Base-by-base conservation (phyloP, 2,113 vertebrate species). In the Irena cyanogastra region DNA sequence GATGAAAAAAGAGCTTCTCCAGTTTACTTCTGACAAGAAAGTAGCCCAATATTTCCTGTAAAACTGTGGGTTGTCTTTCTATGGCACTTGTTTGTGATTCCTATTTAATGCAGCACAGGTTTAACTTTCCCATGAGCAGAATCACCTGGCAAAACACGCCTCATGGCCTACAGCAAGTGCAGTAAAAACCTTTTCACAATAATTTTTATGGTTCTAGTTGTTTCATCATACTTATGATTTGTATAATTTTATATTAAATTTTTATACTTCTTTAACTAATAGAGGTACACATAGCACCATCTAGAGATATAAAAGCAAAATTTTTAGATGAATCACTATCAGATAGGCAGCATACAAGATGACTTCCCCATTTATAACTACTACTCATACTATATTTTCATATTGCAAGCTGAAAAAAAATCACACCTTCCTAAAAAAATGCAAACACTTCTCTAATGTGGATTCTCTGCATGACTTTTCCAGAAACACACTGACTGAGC, bases 211-310 rank as follows among this genome's bases (percentile, higher is more conserved):
- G 12, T 78, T 87, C 31, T 79, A n/a, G 28, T 47, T 49, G 2
- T 78, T 91, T 74, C 83, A 7, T 87, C 39, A 70, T 72, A 54
- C 17, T 84, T 78, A 68, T 8, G 6, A 57, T 88, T 91, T 78
- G 44, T 93, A 33, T 37, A 70, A 90, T 72, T 96, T 95, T 81
- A 37, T 49, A 69, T 20, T 52, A 60, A 60, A 31, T 69, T 6
- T 23, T 77, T 89, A 39, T n/a, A 41, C 2, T 66, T 33, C 35
- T 92, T 45, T 22, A 74, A 68, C 28, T 50, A 94, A 95, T 91
- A 93, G 22, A 97, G 96, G 66, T 97, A 93, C 97, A 96, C 90
- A 97, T 87, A 98, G 97, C 98, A 97, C 98, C 98, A 98, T 97
- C 98, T 98, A 98, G 96, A 97, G 98, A 97, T 97, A 82, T 65